A percentile compares a stretch with the other conserved stretches of the same genome.
These are phyloP conservation scores for Mionectes olivaceus DNA, from an alignment of 2,797 vertebrate species.

Conservation along the genomic window DNA sequence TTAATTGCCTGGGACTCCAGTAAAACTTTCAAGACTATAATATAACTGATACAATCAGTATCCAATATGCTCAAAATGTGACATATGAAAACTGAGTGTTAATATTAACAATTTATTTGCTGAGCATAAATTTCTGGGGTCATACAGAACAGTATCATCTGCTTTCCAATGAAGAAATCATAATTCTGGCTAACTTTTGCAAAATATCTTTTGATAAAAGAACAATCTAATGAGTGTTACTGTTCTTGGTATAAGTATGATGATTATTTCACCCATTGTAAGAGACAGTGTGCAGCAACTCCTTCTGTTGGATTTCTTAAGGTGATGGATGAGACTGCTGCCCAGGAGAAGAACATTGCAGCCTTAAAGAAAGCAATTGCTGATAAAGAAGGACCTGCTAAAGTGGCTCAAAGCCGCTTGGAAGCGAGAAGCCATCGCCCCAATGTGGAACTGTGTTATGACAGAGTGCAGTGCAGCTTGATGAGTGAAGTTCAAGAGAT, in stretches of 20 bases:
- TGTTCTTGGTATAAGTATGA: background rate
- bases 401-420: conserved; percentile 84
- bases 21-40: background rate
- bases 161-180: background rate
- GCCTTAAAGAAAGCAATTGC: conserved; percentile 81
- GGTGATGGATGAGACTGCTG: conserved; percentile 84
- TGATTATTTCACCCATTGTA: background rate
- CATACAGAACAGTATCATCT: background rate
- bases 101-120: background rate
- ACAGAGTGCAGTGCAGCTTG: conserved; percentile 83
- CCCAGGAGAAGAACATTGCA: conserved; percentile 85
- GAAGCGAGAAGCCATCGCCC: conserved; percentile 83
- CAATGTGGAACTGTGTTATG: conserved; percentile 86
- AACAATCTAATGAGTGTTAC: background rate
- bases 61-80: background rate
- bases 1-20: background rate
- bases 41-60: background rate
- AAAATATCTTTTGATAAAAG: background rate
- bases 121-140: background rate
- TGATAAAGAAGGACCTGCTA: conserved; percentile 83
- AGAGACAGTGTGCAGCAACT: background rate
- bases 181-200: background rate
- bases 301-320: conserved; percentile 52
- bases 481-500: conserved; percentile 85
- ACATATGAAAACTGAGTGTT: background rate